Evolutionary conservation across 1,140 invertebrate species (phyloP).

Genomic region (Campodea augens): DNA sequence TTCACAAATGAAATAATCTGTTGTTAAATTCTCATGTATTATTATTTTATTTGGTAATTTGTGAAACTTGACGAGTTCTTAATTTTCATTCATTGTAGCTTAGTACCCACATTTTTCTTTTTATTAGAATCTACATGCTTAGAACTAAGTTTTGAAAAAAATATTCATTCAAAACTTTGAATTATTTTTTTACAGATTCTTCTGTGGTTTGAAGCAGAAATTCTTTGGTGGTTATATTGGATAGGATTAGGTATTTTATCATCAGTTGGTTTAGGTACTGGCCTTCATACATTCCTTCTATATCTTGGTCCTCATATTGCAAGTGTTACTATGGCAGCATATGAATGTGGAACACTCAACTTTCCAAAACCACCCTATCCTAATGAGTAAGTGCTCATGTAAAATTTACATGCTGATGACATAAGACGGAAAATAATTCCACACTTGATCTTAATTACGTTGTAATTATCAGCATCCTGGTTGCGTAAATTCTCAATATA

Average conservation of each 20-base stretch:
- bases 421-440: too few relatives aligned
- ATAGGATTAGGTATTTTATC: constrained; percentile 85
- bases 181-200: constrained; percentile 11
- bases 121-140: constrained; percentile 28
- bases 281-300: constrained; percentile 92
- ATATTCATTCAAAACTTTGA: not conserved
- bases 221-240: constrained; percentile 75
- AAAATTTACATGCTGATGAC: not conserved
- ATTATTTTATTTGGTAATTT: constrained; percentile 7
- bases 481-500: too few relatives aligned
- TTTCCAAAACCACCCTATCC: constrained; percentile 87
- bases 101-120: constrained; percentile 7
- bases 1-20: too few relatives aligned
- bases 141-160: not conserved
- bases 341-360: constrained; percentile 84
- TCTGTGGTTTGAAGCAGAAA: constrained; percentile 1
- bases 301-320: constrained; percentile 88
- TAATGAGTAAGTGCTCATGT: constrained; percentile 39
- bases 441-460: too few relatives aligned
- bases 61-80: constrained; percentile 1
- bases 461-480: too few relatives aligned
- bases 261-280: constrained; percentile 92
- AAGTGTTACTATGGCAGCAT: constrained; percentile 91
- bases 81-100: not conserved
- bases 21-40: constrained; percentile 10